phyloP scores from a whole-genome alignment of 1,140 invertebrate genomes.

The Euborellia annulipes region DNA sequence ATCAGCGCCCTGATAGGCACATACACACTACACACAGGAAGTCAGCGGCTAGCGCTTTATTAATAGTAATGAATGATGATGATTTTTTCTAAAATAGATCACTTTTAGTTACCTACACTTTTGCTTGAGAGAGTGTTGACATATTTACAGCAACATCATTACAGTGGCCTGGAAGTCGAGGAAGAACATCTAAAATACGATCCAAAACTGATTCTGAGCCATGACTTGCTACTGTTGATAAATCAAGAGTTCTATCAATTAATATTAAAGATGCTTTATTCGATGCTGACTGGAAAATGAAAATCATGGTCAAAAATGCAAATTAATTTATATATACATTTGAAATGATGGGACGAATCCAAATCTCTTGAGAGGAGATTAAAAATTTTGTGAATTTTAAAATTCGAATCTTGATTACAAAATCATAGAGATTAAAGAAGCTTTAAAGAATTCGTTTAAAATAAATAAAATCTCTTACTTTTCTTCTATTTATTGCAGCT shows the following conservation, averaged over 20 bases:
- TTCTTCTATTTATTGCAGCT: conserved; percentile 32
- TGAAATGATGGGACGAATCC: neutral
- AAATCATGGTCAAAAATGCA: conserved; percentile 6
- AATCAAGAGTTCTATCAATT: conserved; percentile 46
- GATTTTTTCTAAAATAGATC: conserved; percentile 17
- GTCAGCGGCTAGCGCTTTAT: too few relatives aligned
- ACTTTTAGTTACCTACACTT: conserved; percentile 31
- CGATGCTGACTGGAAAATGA: conserved; percentile 28
- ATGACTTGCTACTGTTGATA: conserved; percentile 39
- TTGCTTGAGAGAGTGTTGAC: conserved; percentile 37
- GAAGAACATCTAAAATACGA: conserved; percentile 40
- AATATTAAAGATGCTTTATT: conserved; percentile 43
- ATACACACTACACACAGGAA: too few relatives aligned
- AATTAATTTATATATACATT: neutral
- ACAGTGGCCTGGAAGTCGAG: conserved; percentile 41
- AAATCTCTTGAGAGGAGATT: neutral
- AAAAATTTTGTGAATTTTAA: conserved; percentile 1
- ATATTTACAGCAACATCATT: conserved; percentile 49
- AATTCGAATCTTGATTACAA: conserved; percentile 5
- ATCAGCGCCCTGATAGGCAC: too few relatives aligned
- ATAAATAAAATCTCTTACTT: conserved; percentile 26
- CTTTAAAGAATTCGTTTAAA: conserved; percentile 4
- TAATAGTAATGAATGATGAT: too few relatives aligned
- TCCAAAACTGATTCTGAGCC: conserved; percentile 44
- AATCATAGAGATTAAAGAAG: conserved; percentile 3